These are phyloP conservation scores for Ariopsis seemanni DNA, from an alignment of 2,113 vertebrate genomes.

Conservation along the genomic window DNA sequence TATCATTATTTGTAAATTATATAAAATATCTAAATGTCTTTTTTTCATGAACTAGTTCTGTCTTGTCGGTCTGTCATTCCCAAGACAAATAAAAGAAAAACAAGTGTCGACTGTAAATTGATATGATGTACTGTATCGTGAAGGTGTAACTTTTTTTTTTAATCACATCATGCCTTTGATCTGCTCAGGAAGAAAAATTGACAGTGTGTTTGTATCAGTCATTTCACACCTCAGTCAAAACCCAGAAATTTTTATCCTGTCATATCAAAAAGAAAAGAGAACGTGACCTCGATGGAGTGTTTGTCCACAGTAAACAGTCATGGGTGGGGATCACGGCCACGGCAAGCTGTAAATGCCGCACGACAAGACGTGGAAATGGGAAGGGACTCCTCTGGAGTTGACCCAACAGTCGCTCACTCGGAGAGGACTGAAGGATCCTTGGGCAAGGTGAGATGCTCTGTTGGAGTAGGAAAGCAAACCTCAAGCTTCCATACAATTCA, in stretches of 20 bases:
- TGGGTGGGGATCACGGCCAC: slow-evolving; percentile 80
- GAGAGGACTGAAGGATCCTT: slow-evolving; percentile 86
- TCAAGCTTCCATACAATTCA: not conserved
- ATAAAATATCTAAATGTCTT: not conserved
- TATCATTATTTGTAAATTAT: not conserved
- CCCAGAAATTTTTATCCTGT: not conserved
- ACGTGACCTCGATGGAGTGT: not conserved
- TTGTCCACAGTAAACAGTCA: slow-evolving; percentile 49
- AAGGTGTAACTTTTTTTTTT: not conserved
- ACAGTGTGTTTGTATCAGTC: not conserved
- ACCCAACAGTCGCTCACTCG: slow-evolving; percentile 80
- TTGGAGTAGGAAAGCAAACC: not conserved
- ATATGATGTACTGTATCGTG: not conserved
- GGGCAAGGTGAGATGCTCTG: slow-evolving; percentile 79
- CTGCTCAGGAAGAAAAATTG: not conserved
- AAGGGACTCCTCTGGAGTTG: slow-evolving; percentile 86
- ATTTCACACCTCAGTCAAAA: not conserved
- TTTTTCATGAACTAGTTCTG: not conserved
- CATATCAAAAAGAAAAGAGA: not conserved
- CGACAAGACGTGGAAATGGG: slow-evolving; percentile 83
- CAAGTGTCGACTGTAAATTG: not conserved
- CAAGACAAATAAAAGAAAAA: not conserved
- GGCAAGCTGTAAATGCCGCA: slow-evolving; percentile 83
- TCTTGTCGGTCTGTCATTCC: not conserved
- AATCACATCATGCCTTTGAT: not conserved